phyloP scores from a whole-genome alignment of 1,140 invertebrate species.

The Cepaea nemoralis region DNA sequence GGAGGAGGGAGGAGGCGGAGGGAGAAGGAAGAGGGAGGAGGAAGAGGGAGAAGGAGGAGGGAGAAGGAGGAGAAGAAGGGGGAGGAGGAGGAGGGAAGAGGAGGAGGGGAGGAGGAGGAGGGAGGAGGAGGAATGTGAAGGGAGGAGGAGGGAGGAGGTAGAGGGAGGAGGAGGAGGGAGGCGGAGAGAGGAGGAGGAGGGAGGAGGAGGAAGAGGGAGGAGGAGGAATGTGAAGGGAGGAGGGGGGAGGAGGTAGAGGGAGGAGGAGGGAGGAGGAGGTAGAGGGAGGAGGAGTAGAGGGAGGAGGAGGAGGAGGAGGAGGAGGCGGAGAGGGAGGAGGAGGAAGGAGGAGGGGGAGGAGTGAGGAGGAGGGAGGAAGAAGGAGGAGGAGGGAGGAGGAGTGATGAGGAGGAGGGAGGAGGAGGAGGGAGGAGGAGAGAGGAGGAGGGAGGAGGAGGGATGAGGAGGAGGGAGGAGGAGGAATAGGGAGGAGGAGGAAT shows the following conservation, averaged over 20 bases:
- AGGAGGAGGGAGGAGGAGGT: constrained; percentile 2
- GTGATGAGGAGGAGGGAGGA: too few relatives aligned
- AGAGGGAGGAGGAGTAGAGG: too few relatives aligned
- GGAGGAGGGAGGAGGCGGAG: too few relatives aligned
- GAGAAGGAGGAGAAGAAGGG: constrained; percentile 1
- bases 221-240: constrained; percentile 15
- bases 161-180: too few relatives aligned
- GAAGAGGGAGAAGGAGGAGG: background rate
- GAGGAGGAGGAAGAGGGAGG: background rate
- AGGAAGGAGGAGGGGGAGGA: too few relatives aligned
- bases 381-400: too few relatives aligned
- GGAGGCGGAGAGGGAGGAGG: too few relatives aligned
- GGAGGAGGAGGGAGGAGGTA: too few relatives aligned
- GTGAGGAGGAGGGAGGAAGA: too few relatives aligned
- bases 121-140: constrained; percentile 1
- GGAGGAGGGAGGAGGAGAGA: background rate
- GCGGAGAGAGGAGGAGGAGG: background rate
- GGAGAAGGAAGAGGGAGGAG: background rate
- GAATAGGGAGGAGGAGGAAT: too few relatives aligned
- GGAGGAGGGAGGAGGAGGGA: background rate
- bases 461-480: too few relatives aligned
- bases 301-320: too few relatives aligned
- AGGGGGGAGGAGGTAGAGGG: constrained; percentile 4
- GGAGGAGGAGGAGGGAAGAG: constrained; percentile 7
- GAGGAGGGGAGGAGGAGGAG: constrained; percentile 12